Evolutionary conservation across 2,797 vertebrate species (phyloP).

Genomic region (Ciconia nigra): DNA sequence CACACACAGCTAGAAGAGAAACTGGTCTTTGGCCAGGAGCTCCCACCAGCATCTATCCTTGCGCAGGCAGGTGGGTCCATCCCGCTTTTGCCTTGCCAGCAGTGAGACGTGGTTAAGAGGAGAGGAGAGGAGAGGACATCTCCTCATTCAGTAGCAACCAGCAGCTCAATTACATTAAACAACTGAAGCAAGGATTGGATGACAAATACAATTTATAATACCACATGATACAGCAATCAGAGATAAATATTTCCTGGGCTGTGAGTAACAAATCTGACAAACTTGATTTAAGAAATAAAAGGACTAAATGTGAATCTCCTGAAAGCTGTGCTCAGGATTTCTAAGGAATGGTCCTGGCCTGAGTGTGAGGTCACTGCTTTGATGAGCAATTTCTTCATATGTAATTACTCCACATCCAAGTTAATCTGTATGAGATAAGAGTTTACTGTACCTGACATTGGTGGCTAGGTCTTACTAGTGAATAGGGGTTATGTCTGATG

Average conservation of each 20-base stretch:
- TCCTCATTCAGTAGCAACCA: background rate
- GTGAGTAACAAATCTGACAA: background rate
- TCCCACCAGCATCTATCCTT: background rate
- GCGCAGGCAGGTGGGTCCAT: accelerated
- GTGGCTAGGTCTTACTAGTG: background rate
- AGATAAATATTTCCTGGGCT: background rate
- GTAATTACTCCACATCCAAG: background rate
- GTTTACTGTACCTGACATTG: background rate
- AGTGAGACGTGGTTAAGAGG: background rate
- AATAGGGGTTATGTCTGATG: background rate
- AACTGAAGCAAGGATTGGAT: background rate
- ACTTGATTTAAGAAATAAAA: background rate
- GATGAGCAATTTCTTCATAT: background rate
- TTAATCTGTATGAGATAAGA: background rate
- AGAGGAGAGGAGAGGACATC: background rate
- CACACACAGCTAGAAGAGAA: background rate
- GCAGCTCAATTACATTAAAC: background rate
- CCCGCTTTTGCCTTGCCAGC: background rate
- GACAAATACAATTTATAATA: background rate
- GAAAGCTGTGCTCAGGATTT: background rate
- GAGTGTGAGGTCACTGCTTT: background rate
- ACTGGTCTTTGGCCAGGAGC: background rate
- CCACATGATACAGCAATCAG: background rate
- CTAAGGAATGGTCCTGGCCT: background rate
- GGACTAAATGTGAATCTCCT: background rate